Evolutionary conservation across 2,113 vertebrate species (phyloP).

Genomic region (Rousettus leschenaultii): DNA sequence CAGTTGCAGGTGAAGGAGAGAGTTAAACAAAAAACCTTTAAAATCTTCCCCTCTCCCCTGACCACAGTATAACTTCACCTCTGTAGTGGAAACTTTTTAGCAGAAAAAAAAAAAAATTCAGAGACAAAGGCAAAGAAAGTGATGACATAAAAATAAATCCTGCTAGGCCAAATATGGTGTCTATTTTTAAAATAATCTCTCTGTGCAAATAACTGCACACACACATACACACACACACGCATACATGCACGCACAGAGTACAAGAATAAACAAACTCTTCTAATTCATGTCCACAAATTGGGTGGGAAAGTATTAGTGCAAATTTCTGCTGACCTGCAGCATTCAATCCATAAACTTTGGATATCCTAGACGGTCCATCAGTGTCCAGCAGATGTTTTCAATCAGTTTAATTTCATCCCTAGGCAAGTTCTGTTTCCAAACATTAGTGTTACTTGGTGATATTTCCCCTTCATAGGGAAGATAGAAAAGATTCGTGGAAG

Average conservation of each 20-base stretch:
- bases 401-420: conserved; percentile 88
- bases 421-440: conserved; percentile 91
- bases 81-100: conserved; percentile 22
- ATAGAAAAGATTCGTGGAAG: conserved; percentile 94
- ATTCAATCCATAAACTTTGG: conserved; percentile 86
- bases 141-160: conserved; percentile 53
- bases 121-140: conserved; percentile 75
- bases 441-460: conserved; percentile 87
- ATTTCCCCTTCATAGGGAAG: conserved; percentile 96
- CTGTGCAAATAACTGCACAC: conserved; percentile 69
- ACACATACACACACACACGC: not conserved
- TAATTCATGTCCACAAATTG: conserved; percentile 78
- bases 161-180: conserved; percentile 67
- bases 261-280: conserved; percentile 86
- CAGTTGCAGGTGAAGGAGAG: not conserved
- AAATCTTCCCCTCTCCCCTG: not conserved
- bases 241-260: conserved; percentile 73
- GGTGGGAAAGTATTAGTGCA: conserved; percentile 85
- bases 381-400: conserved; percentile 89
- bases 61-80: conserved; percentile 6
- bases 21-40: conserved; percentile 8
- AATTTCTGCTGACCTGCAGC: conserved; percentile 90
- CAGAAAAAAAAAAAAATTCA: conserved; percentile 20
- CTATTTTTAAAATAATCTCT: conserved; percentile 82
- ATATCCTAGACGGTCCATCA: conserved; percentile 94